Evolutionary conservation across 2,797 vertebrate genomes (phyloP).

Genomic region (Cebuella pygmaea): DNA sequence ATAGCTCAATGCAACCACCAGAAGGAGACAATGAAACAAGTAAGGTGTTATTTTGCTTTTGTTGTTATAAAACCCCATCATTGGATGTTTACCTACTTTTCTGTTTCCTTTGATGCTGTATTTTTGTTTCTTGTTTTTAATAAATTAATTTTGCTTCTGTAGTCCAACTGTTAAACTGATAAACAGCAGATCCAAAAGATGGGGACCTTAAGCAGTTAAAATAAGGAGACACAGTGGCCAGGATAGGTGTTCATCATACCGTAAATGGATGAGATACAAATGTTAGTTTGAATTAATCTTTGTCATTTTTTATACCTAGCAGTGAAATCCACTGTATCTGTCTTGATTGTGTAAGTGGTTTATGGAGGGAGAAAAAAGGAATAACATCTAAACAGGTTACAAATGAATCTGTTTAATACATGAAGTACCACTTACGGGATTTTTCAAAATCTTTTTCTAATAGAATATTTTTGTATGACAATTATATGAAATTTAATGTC

Average conservation of each 20-base stretch:
- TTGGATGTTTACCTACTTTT: neutral
- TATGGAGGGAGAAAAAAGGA: neutral
- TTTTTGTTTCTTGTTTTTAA: conserved; percentile 26
- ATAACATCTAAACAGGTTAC: neutral
- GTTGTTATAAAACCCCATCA: neutral
- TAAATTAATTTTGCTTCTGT: neutral
- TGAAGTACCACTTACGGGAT: neutral
- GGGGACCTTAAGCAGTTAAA: neutral
- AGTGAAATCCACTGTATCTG: neutral
- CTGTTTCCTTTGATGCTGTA: neutral
- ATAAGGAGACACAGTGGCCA: neutral
- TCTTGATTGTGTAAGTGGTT: neutral
- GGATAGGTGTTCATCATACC: neutral
- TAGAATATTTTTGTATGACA: conserved; percentile 1
- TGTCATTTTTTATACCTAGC: neutral
- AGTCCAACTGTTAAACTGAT: neutral
- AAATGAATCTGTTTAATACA: neutral
- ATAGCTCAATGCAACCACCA: neutral
- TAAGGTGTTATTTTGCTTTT: conserved; percentile 79
- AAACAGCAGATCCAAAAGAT: neutral
- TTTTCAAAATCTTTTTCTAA: neutral
- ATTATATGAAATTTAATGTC: neutral
- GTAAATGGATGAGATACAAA: neutral
- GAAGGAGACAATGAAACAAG: conserved; percentile 84
- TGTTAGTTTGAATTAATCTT: neutral